A percentile compares a stretch with the other conserved stretches of the same genome.
These are phyloP conservation scores for Nomia melanderi DNA, from an alignment of 1,140 invertebrate genomes.

Conservation along the genomic window DNA sequence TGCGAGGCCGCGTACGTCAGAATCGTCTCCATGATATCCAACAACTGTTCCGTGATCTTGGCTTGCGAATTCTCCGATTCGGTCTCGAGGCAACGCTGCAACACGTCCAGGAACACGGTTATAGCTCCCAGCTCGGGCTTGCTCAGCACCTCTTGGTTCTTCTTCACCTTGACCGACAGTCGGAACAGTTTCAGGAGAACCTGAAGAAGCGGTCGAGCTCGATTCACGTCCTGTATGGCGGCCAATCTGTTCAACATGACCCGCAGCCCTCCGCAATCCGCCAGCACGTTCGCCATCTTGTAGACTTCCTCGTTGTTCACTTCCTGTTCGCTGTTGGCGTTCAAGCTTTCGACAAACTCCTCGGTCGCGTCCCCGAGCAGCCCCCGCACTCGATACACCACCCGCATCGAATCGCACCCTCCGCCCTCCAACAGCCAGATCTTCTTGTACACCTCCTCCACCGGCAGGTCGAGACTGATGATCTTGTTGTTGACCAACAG, in stretches of 20 bases:
- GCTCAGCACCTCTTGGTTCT: constrained; percentile 86
- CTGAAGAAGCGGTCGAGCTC: constrained; percentile 90
- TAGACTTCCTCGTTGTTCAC: constrained; percentile 97
- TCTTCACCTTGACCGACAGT: constrained; percentile 90
- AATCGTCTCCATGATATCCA: constrained; percentile 96
- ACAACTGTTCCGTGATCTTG: constrained; percentile 90
- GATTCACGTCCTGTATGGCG: constrained; percentile 86
- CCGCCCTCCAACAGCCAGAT: constrained; percentile 93
- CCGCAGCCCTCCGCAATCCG: constrained; percentile 92
- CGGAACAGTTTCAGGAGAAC: constrained; percentile 93
- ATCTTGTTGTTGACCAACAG: constrained; percentile 99
- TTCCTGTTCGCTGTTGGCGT: constrained; percentile 92
- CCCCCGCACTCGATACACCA: constrained; percentile 99
- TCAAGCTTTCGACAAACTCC: constrained; percentile 97
- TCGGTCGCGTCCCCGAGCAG: constrained; percentile 98
- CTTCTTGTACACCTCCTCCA: constrained; percentile 94
- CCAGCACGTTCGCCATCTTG: constrained; percentile 88
- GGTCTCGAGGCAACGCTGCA: constrained; percentile 85
- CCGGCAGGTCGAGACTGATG: constrained; percentile 96
- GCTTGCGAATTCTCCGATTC: constrained; percentile 85
- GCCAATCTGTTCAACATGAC: constrained; percentile 82
- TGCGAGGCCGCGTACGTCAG: constrained; percentile 93
- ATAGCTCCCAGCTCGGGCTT: constrained; percentile 87
- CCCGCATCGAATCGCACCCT: constrained; percentile 96
- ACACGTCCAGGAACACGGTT: constrained; percentile 85